Base-by-base conservation (phyloP, 2,113 vertebrate species). In the Alectura lathami region DNA sequence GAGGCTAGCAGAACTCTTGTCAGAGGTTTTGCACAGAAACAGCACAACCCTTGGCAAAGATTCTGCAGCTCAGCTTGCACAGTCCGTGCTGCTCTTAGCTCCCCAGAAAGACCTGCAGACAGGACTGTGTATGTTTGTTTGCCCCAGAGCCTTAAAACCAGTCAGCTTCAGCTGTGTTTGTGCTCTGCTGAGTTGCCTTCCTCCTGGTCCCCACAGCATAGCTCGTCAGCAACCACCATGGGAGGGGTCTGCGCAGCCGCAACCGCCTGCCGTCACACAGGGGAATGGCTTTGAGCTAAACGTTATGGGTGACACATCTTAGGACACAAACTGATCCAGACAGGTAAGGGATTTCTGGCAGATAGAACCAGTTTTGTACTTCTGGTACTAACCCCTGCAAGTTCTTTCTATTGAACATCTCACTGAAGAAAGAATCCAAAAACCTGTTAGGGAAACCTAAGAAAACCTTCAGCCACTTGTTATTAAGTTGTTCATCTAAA, bases 251-350 rank as follows among this genome's bases (percentile, higher is more conserved):
- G 0, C 1, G 6, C 26, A 5, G 51, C 40, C 88, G 59, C 57
- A 5, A 10, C 26, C 36, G 45, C 48, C 24, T 30, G 57, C 29
- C 60, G 34, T 67, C 4, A 1, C 8, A 11, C 1, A 5, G 50
- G 0, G 0, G 78, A 59, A 22, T 0, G 17, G 45, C 1, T 18
- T 70, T 2, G 6, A 78, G 20, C 36, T 56, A 60, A 82, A 88
- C 0, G 1, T 43, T 27, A 4, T 0, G 16, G 64, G 12, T n/a
- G 27, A 27, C 47, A 13, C 50, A 57, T 24, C 8, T 30, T 11
- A 13, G 34, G 5, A 0, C 0, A 9, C 3, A 32, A 16, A 42
- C 8, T 15, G 26, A 70, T n/a, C 51, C 80, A 51, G 15, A 15
- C 12, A 75, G 43, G 36, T 36, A 78, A 68, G 14, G 82, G 29